A percentile compares a stretch with the other conserved stretches of the same genome.
Evolutionary conservation across 2,797 vertebrate genomes (phyloP).

Genomic region (Jordanella pulchra): DNA sequence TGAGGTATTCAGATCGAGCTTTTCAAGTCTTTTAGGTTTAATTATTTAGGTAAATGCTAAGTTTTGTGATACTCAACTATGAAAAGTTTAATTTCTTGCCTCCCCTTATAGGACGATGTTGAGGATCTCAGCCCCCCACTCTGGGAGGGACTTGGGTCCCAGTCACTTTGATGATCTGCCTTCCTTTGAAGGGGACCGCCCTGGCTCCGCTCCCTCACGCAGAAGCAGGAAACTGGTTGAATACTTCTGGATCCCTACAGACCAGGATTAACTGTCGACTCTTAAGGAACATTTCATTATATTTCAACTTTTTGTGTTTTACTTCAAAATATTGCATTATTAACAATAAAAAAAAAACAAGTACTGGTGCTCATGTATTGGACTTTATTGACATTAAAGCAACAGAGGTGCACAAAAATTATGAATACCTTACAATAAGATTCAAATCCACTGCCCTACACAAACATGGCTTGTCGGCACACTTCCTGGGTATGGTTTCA

Average conservation of each 20-base stretch:
- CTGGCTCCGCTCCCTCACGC: conserved; percentile 52
- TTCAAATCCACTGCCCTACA: conserved; percentile 58
- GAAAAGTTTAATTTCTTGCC: neutral
- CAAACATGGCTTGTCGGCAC: conserved; percentile 54
- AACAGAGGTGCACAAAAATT: conserved; percentile 73
- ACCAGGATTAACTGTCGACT: conserved; percentile 64
- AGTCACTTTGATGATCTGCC: conserved; percentile 76
- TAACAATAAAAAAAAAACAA: neutral
- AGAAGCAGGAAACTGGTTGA: conserved; percentile 79
- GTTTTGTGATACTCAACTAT: neutral
- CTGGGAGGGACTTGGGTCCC: conserved; percentile 52
- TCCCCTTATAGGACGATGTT: conserved; percentile 63
- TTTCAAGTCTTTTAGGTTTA: no score
- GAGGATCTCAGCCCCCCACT: conserved; percentile 68
- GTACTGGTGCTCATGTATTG: conserved; percentile 71
- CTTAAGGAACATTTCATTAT: neutral
- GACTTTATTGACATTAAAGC: conserved; percentile 83
- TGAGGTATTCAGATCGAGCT: no score
- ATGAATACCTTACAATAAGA: conserved; percentile 67
- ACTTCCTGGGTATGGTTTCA: conserved; percentile 35
- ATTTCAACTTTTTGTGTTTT: neutral
- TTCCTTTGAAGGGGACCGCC: conserved; percentile 58
- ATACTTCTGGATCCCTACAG: conserved; percentile 84
- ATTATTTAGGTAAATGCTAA: no score
- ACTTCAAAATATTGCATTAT: neutral